A percentile compares a stretch with the other conserved stretches of the same genome.
Evolutionary conservation across 1,140 invertebrate genomes (phyloP).

Genomic region (Cephus cinctus): DNA sequence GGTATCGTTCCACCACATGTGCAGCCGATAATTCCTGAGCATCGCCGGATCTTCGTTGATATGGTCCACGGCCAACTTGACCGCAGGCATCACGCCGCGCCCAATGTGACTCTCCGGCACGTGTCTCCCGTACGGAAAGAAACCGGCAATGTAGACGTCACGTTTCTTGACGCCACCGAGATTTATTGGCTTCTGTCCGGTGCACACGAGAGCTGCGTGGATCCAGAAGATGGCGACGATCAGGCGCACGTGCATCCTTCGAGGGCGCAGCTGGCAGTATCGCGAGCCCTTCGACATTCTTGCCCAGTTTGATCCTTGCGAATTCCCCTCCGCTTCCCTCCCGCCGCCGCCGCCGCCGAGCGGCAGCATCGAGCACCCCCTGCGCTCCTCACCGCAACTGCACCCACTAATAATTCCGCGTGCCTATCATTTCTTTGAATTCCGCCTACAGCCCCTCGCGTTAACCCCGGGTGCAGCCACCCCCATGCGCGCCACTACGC

Average conservation of each 20-base stretch:
- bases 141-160: conserved; percentile 88
- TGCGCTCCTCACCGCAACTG: conserved; percentile 15
- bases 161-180: conserved; percentile 56
- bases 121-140: conserved; percentile 82
- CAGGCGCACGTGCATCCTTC: conserved; percentile 14
- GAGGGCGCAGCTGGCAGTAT: not conserved
- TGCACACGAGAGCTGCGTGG: conserved; percentile 31
- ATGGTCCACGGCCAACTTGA: conserved; percentile 87
- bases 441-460: too few relatives aligned
- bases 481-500: too few relatives aligned
- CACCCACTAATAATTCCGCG: too few relatives aligned
- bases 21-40: conserved; percentile 81
- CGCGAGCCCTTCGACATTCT: conserved; percentile 16
- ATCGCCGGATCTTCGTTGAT: conserved; percentile 86
- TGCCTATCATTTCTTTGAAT: too few relatives aligned
- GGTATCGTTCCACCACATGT: conserved; percentile 95
- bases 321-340: not conserved
- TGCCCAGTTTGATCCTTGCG: not conserved
- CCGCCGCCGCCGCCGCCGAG: conserved; percentile 14
- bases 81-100: conserved; percentile 89
- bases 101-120: conserved; percentile 68
- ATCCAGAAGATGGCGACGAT: conserved; percentile 33
- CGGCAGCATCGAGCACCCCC: conserved; percentile 12
- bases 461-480: too few relatives aligned
- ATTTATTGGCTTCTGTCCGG: conserved; percentile 59